Evolutionary conservation across 2,113 vertebrate genomes (phyloP), one percentile per base, ranked within the genome.

Genomic region (Alligator sinensis): DNA sequence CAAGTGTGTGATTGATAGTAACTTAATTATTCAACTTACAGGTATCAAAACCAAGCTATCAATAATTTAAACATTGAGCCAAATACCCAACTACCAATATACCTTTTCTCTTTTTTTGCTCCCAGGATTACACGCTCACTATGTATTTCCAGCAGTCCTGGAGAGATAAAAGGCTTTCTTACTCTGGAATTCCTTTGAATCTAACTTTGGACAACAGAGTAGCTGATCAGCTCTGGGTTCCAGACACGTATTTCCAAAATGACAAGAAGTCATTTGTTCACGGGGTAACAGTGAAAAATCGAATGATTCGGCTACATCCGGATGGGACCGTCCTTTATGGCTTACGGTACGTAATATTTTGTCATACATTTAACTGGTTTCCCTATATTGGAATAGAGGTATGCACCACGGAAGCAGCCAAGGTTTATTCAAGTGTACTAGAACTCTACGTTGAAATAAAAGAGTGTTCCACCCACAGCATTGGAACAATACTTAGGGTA

Each of bases 141-240:
- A 99, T 99, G 99, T 99, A 99, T 94, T 99, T 99, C 96, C 99
- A 99, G 95, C 99, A 99, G 95, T 99, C 99, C 22, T 99, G 99
- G 99, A 98, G 99, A 85, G 99, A 99, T 97, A 99, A 99, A 98
- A 98, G 99, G 38, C 98, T 99, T 14, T 99, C 99, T 75, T 99
- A 99, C 95, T 99, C 99, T 61, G 99, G 99, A 96, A 99, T 99
- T 81, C 99, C 99, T 79, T 97, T 99, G 95, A 99, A 99, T 89
- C 98, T 99, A 86, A 99, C 99, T 16, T 97, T 99, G 96, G 99
- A 99, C 97, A 99, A 99, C 97, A 98, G 99, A 76, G 99, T 99
- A 78, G 99, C 99, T 70, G 99, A 99, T 95, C 98, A 99, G 92
- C 98, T 99, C 60, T 99, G 99, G 99, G 99, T 99, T 80, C 99